Evolutionary conservation across 1,140 invertebrate species (phyloP).

Genomic region (Tetramorium alpestre): DNA sequence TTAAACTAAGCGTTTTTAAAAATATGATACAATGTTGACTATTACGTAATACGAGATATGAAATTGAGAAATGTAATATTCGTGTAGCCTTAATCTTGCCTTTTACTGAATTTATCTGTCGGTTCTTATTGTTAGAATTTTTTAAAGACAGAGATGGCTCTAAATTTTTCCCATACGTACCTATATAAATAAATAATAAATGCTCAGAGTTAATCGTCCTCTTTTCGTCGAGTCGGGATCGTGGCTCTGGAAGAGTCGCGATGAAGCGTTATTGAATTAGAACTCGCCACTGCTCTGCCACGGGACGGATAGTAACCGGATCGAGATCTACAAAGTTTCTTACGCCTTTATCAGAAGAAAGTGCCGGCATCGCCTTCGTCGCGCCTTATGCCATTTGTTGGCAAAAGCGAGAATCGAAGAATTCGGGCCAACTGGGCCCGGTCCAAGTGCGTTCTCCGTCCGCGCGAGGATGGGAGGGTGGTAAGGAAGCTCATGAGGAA

Average conservation of each 20-base stretch:
- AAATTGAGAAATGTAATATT: neutral
- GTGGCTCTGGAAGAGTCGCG: neutral
- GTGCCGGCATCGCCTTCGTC: conserved; percentile 34
- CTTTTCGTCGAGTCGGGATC: neutral
- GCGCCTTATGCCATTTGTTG: conserved; percentile 74
- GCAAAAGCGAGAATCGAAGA: conserved; percentile 70
- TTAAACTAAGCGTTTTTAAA: neutral
- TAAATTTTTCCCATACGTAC: neutral
- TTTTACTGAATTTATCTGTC: neutral
- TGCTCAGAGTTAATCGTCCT: neutral
- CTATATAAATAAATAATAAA: neutral
- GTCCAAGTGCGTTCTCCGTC: conserved; percentile 79
- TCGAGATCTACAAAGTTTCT: conserved; percentile 45
- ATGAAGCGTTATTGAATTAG: conserved; percentile 46
- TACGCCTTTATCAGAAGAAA: conserved; percentile 53
- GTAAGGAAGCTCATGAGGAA: conserved; percentile 81
- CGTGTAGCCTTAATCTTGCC: too few relatives aligned
- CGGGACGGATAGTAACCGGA: conserved; percentile 32
- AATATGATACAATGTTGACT: neutral
- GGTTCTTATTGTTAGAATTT: neutral
- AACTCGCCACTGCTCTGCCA: conserved; percentile 26
- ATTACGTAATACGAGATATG: neutral
- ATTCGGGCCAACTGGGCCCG: conserved; percentile 80
- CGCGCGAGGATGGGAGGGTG: conserved; percentile 45
- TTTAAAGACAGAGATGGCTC: neutral